A percentile compares a stretch with the other conserved stretches of the same genome.
phyloP scores from a whole-genome alignment of 92 coral and sea anemone species.

The Heteractis magnifica region DNA sequence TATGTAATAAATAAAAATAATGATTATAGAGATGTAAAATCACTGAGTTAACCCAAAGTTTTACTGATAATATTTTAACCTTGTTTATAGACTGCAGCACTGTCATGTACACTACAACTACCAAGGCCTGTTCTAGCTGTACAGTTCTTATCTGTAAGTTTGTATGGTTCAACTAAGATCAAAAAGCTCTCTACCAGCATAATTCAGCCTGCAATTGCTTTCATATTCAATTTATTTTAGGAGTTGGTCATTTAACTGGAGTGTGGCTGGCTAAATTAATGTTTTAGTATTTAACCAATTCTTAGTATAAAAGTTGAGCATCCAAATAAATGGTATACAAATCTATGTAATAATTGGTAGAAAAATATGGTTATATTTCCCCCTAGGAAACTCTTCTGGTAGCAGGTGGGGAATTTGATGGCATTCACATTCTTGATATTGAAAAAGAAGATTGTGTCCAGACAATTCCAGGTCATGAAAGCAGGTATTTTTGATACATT shows the following conservation, averaged over 20 bases:
- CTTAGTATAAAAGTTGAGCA: too few relatives aligned
- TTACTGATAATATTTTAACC: background rate
- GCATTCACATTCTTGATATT: constrained; percentile 75
- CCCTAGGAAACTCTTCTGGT: constrained; percentile 76
- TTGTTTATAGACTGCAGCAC: constrained; percentile 81
- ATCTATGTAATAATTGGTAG: too few relatives aligned
- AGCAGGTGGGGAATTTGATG: constrained; percentile 83
- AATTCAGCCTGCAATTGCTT: background rate
- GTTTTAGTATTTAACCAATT: too few relatives aligned
- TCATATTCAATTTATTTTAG: background rate
- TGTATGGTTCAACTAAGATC: background rate
- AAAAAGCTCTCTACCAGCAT: background rate
- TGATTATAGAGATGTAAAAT: background rate
- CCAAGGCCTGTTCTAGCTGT: constrained; percentile 79
- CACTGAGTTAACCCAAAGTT: too few relatives aligned
- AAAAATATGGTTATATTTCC: too few relatives aligned
- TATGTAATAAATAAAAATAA: background rate
- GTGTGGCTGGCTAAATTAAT: too few relatives aligned
- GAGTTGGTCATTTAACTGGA: background rate
- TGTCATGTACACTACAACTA: constrained; percentile 79
- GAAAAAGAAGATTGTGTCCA: constrained; percentile 79
- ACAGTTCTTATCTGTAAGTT: constrained; percentile 72
- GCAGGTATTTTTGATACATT: constrained; percentile 51
- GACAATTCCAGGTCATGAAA: constrained; percentile 74
- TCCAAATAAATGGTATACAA: too few relatives aligned